A percentile compares a stretch with the other conserved stretches of the same genome.
These are phyloP conservation scores for Schizopygopsis pylzovi DNA, from an alignment of 2,797 vertebrate genomes.

Conservation along the genomic window DNA sequence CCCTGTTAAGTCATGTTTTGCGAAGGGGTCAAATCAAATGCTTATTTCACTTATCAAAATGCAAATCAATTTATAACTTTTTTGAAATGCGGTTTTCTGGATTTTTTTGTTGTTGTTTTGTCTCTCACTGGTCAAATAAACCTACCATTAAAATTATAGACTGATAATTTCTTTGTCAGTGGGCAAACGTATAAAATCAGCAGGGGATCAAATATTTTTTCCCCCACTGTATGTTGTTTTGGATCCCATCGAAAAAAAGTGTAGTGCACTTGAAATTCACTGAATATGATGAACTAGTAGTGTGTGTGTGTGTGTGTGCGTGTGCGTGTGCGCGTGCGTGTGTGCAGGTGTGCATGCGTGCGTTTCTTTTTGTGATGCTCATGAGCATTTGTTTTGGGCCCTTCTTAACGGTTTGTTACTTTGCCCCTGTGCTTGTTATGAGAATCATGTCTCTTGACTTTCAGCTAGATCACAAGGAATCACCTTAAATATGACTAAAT, in stretches of 20 bases:
- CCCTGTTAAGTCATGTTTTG: too few species aligned
- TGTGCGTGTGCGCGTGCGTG: neutral
- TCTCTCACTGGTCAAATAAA: too few species aligned
- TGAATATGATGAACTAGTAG: neutral
- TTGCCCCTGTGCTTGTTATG: slow-evolving; percentile 23
- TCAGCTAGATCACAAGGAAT: slow-evolving; percentile 37
- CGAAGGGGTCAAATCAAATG: too few species aligned
- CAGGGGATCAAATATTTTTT: too few species aligned
- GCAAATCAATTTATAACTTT: too few species aligned
- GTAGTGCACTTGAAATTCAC: neutral
- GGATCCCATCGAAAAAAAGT: neutral
- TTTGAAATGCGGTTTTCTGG: too few species aligned
- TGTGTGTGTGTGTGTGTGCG: neutral
- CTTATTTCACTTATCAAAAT: too few species aligned
- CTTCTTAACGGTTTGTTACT: slow-evolving; percentile 34
- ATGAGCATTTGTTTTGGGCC: slow-evolving; percentile 46
- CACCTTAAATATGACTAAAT: slow-evolving; percentile 19
- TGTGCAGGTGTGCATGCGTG: neutral
- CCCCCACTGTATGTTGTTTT: neutral
- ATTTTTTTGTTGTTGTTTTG: too few species aligned
- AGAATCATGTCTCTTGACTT: slow-evolving; percentile 23
- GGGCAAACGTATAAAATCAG: too few species aligned
- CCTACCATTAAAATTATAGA: too few species aligned
- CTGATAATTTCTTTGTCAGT: too few species aligned
- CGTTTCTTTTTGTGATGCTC: neutral